These are phyloP conservation scores for Andrena marginata DNA, from an alignment of 2,888 invertebrate species.

Conservation along the genomic window DNA sequence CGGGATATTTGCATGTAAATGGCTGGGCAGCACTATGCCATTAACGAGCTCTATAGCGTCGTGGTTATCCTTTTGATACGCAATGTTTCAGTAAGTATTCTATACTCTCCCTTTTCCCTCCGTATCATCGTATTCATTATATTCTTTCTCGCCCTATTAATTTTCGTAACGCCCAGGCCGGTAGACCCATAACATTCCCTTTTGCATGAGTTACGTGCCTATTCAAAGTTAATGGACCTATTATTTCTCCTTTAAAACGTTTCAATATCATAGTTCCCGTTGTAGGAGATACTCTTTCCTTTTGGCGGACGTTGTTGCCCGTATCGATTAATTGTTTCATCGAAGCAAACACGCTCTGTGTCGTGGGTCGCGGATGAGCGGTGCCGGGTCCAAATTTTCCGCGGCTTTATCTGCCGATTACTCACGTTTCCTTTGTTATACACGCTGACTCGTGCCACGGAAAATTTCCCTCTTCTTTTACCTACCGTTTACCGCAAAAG, in stretches of 20 bases:
- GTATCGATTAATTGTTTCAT: slow-evolving; percentile 2
- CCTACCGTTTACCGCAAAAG: slow-evolving; percentile 1
- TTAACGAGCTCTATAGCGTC: slow-evolving; percentile 43
- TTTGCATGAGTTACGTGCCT: slow-evolving; percentile 4
- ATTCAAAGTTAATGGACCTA: neutral
- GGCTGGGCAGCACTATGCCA: slow-evolving; percentile 38
- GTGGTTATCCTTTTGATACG: slow-evolving; percentile 44
- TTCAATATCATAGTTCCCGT: neutral
- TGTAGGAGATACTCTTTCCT: neutral
- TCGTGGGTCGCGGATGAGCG: slow-evolving; percentile 8
- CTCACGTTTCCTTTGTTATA: neutral
- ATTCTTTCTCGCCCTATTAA: slow-evolving; percentile 23
- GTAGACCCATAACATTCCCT: neutral
- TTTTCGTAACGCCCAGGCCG: slow-evolving; percentile 11
- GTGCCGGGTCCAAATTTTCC: slow-evolving; percentile 31
- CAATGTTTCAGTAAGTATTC: slow-evolving; percentile 37
- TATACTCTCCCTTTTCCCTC: neutral
- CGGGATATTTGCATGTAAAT: slow-evolving; percentile 58
- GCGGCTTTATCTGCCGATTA: slow-evolving; percentile 32
- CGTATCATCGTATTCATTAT: slow-evolving; percentile 11
- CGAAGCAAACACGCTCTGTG: neutral
- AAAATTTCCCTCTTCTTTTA: neutral
- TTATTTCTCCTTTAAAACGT: neutral
- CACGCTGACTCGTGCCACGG: neutral
- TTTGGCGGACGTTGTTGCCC: neutral